These are phyloP conservation scores for Perca fluviatilis DNA, from an alignment of 2,113 vertebrate genomes.

Conservation along the genomic window DNA sequence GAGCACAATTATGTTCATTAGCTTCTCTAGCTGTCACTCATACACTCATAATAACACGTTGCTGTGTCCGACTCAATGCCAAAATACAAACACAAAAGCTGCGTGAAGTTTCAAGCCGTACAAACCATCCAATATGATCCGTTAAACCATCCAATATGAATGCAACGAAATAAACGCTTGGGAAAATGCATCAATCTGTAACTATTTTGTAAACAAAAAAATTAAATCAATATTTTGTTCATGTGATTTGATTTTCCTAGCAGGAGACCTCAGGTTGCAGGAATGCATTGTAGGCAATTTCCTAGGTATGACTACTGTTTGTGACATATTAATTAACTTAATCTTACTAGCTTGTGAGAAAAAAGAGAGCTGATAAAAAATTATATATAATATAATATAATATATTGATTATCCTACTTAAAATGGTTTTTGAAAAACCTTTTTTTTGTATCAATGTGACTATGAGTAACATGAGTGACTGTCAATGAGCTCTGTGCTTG, in stretches of 20 bases:
- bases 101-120: slow-evolving; percentile 1
- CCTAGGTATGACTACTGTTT: not conserved
- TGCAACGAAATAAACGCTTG: not conserved
- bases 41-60: slow-evolving; percentile 38
- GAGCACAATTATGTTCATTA: slow-evolving; percentile 71
- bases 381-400: too few relatives aligned
- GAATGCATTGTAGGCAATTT: not conserved
- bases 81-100: slow-evolving; percentile 13
- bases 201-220: slow-evolving; percentile 11
- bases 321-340: not conserved
- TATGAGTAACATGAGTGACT: slow-evolving; percentile 2
- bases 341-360: not conserved
- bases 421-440: not conserved
- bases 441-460: not conserved
- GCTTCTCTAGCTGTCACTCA: slow-evolving; percentile 62
- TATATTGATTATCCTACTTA: not conserved
- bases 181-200: not conserved
- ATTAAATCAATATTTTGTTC: not conserved
- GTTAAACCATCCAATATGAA: slow-evolving; percentile 3
- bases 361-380: not conserved
- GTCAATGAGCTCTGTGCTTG: slow-evolving; percentile 7
- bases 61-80: slow-evolving; percentile 30
- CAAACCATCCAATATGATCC: slow-evolving; percentile 4
- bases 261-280: not conserved
- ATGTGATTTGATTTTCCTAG: not conserved